Evolutionary conservation across 2,113 vertebrate genomes (phyloP).

Genomic region (Columbina picui): DNA sequence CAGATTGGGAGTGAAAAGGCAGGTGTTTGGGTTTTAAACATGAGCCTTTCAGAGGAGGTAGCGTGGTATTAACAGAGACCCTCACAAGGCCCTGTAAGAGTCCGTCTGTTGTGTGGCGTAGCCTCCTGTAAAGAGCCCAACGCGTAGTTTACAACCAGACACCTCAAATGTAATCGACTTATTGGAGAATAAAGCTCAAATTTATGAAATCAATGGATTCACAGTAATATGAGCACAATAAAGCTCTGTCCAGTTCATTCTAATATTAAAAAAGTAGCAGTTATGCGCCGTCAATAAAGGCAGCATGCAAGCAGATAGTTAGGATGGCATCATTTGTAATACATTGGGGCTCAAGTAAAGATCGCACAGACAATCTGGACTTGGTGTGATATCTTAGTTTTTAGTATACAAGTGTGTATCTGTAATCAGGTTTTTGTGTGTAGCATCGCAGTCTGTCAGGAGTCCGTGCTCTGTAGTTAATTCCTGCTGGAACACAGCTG

Average conservation of each 20-base stretch:
- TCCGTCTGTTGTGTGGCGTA: background rate
- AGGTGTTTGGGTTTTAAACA: background rate
- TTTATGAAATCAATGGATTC: background rate
- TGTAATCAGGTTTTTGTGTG: background rate
- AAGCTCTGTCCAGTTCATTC: background rate
- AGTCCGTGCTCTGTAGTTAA: background rate
- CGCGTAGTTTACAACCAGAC: background rate
- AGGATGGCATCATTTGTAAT: background rate
- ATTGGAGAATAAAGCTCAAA: background rate
- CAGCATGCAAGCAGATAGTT: background rate
- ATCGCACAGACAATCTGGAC: background rate
- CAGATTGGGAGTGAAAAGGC: background rate
- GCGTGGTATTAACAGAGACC: background rate
- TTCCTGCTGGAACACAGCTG: background rate
- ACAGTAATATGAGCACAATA: background rate
- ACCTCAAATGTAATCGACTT: background rate
- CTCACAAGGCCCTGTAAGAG: background rate
- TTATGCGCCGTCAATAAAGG: background rate
- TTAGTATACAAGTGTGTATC: background rate
- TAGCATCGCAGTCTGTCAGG: background rate
- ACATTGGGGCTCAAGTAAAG: background rate
- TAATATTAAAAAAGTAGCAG: background rate
- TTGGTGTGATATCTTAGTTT: background rate
- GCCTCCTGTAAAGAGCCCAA: background rate
- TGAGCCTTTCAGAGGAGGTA: background rate